Conservation (phyloP, 2,888 invertebrate species). For the Desoria tigrina region DNA sequence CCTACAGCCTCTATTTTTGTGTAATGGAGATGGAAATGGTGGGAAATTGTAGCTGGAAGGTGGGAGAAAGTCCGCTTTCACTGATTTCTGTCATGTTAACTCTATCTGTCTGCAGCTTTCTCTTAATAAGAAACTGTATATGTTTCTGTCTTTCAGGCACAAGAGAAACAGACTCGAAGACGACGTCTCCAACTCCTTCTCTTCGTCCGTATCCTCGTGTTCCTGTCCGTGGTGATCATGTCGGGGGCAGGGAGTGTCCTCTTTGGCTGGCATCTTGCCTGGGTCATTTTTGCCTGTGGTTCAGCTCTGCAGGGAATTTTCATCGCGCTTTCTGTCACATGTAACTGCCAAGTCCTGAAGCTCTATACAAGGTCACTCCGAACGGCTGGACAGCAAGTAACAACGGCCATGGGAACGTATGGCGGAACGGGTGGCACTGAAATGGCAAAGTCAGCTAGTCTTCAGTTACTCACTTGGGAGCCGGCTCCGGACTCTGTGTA, state of each 20-base stretch:
- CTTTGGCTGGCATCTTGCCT: slow-evolving; percentile 54
- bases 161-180: slow-evolving; percentile 65
- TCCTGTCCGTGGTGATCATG: slow-evolving; percentile 60
- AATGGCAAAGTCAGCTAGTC: slow-evolving; percentile 53
- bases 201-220: slow-evolving; percentile 63
- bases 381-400: slow-evolving; percentile 42
- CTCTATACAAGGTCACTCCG: slow-evolving; percentile 52
- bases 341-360: slow-evolving; percentile 62
- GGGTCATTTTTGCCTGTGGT: slow-evolving; percentile 57
- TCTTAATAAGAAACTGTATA: background rate
- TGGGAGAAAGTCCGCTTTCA: too few species aligned
- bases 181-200: slow-evolving; percentile 64
- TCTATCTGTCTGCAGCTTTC: too few species aligned
- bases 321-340: slow-evolving; percentile 66
- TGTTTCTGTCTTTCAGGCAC: slow-evolving; percentile 57
- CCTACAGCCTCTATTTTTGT: too few species aligned
- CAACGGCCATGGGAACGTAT: slow-evolving; percentile 47
- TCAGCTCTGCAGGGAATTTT: slow-evolving; percentile 63
- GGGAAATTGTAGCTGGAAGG: too few species aligned
- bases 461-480: slow-evolving; percentile 54
- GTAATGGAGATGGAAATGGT: too few species aligned
- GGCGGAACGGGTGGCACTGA: slow-evolving; percentile 47
- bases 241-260: slow-evolving; percentile 56
- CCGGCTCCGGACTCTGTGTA: slow-evolving; percentile 51
- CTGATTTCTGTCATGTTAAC: too few species aligned